Evolutionary conservation across 2,113 vertebrate genomes (phyloP), one percentile per base, ranked within the genome.

Genomic region (Noctilio leporinus): DNA sequence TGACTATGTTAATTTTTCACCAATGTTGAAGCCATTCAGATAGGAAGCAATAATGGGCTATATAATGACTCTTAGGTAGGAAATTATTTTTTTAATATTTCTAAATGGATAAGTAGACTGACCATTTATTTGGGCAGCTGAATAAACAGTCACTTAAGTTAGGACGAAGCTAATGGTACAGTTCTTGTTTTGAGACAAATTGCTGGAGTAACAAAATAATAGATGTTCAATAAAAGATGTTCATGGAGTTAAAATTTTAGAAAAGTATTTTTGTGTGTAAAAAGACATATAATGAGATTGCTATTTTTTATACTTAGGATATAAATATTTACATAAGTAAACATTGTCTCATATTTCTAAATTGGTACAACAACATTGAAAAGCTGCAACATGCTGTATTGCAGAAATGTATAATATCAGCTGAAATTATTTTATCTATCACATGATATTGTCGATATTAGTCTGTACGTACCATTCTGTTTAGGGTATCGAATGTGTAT

Each of bases 1-100:
- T 84, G 81, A 10, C 43, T 78, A 94, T 95, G 62, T 28, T 64
- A 55, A 30, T 24, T 86, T 22, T 91, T 96, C 62, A 93, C 53
- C 14, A 30, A 17, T n/a, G n/a, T 1, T 67, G 1, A 80, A 89
- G 53, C 19, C 20, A 49, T 62, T 88, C 80, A 90, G 16, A 82
- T 73, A 7, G 81, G 22, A 75, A 91, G 3, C 24, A 93, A 45
- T 83, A 33, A 51, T 40, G 33, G 40, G 95, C 49, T 3, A 0
- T 83, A 67, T 90, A 92, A 8, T 90, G 11, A 38, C 43, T 92
- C 16, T 73, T 45, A 43, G 20, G 65, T 3, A 69, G 40, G 10
- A 49, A 91, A 65, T 73, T 55, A 45, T 45, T 81, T 49, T 75
- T 26, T 73, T 28, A 19, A 22, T 55, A 57, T 12, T 57, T 4